A percentile compares a stretch with the other conserved stretches of the same genome.
phyloP scores from a whole-genome alignment of 2,113 vertebrate genomes.

The Pycnonotus jocosus region DNA sequence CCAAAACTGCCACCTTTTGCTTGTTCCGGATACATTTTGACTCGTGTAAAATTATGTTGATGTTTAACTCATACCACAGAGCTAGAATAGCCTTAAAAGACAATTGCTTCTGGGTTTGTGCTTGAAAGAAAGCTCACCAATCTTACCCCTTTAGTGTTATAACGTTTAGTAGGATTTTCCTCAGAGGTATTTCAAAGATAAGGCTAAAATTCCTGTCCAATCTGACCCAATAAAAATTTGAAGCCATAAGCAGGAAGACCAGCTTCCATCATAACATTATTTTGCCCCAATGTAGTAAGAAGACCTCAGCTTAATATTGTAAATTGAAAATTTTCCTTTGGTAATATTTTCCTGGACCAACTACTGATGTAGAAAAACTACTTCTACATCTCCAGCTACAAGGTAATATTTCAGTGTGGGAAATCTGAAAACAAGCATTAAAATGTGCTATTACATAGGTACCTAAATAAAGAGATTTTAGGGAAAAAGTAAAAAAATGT shows the following conservation, averaged over 20 bases:
- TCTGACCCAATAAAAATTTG: background rate
- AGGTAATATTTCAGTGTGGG: background rate
- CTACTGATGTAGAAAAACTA: background rate
- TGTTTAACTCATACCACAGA: background rate
- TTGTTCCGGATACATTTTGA: background rate
- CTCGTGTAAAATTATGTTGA: background rate
- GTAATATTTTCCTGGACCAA: background rate
- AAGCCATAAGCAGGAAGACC: background rate
- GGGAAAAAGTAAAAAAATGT: too few species aligned
- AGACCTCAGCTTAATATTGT: background rate
- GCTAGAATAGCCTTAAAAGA: background rate
- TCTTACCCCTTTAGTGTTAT: background rate
- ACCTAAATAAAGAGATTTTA: background rate
- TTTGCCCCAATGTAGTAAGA: background rate
- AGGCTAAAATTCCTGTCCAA: background rate
- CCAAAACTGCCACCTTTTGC: background rate
- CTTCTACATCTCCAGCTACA: background rate
- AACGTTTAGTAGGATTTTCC: background rate
- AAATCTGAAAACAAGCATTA: background rate
- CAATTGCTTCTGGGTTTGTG: fast-evolving
- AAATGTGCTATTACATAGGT: background rate
- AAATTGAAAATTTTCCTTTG: background rate
- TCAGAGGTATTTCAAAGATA: background rate
- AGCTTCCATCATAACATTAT: background rate
- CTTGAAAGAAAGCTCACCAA: background rate